Conservation (phyloP, 2,797 vertebrate genomes). For the Danio kyathit region DNA sequence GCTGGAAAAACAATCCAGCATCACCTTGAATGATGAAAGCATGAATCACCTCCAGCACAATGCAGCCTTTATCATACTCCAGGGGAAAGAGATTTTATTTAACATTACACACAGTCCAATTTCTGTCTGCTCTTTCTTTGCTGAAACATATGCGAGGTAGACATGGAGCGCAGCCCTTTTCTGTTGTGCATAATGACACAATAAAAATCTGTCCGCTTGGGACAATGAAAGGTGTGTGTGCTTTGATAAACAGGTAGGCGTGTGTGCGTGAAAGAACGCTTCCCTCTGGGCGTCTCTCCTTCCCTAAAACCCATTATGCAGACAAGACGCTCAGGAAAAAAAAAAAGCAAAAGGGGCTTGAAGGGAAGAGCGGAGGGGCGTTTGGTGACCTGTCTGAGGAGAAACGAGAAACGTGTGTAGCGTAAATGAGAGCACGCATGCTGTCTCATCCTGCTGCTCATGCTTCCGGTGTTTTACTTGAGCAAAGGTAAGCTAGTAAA, state of each 20-base stretch:
- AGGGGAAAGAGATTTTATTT: constrained; percentile 72
- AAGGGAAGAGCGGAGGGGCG: constrained; percentile 73
- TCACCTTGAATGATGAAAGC: constrained; percentile 78
- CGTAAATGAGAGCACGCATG: constrained; percentile 69
- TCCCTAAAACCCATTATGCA: constrained; percentile 64
- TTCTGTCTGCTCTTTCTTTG: constrained; percentile 34
- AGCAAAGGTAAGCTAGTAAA: constrained; percentile 39
- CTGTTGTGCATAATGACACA: constrained; percentile 67
- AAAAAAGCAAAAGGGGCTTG: constrained; percentile 67
- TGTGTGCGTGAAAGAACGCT: constrained; percentile 46
- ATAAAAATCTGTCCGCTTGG: constrained; percentile 63
- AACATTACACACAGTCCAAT: constrained; percentile 47
- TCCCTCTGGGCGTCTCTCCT: constrained; percentile 76
- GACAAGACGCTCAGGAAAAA: constrained; percentile 48
- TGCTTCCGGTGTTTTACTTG: constrained; percentile 19
- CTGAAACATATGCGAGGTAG: constrained; percentile 24
- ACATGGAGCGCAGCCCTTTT: constrained; percentile 43
- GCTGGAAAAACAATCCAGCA: constrained; percentile 36
- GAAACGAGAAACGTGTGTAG: constrained; percentile 62
- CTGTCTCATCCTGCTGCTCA: constrained; percentile 10
- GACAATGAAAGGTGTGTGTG: constrained; percentile 60
- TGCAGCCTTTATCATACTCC: constrained; percentile 69
- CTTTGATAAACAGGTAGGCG: constrained; percentile 44
- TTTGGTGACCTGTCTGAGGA: constrained; percentile 74
- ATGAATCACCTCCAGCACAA: constrained; percentile 79